These are phyloP conservation scores for Parambassis ranga DNA, from an alignment of 2,797 vertebrate genomes.

Conservation along the genomic window DNA sequence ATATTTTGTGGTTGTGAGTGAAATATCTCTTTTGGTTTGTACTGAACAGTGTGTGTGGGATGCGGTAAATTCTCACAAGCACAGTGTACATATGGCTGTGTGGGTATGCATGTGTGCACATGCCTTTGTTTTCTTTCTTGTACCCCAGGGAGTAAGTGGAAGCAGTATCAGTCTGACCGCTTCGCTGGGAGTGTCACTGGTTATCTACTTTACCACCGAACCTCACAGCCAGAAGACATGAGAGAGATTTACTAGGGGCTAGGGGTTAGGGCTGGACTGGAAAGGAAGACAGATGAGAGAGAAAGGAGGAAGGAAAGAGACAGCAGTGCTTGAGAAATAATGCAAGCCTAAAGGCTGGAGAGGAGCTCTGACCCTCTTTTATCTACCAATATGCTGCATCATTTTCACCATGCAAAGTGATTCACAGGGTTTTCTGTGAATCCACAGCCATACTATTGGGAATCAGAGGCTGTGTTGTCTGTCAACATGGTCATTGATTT, in stretches of 20 bases:
- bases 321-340: neutral
- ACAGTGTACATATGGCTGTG: too few relatives aligned
- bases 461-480: conserved; percentile 6
- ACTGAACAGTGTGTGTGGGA: too few relatives aligned
- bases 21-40: too few relatives aligned
- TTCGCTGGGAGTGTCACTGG: conserved; percentile 37
- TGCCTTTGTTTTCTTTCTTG: conserved; percentile 23
- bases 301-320: conserved; percentile 1
- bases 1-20: too few relatives aligned
- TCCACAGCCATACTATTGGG: neutral
- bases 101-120: neutral
- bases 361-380: conserved; percentile 10
- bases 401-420: neutral
- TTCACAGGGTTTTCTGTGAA: neutral
- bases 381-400: neutral
- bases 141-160: conserved; percentile 7
- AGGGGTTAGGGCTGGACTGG: neutral
- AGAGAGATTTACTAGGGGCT: conserved; percentile 23
- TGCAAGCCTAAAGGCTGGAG: conserved; percentile 9
- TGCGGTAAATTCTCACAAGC: neutral
- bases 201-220: conserved; percentile 33
- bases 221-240: conserved; percentile 26
- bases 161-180: conserved; percentile 7
- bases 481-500: conserved; percentile 32
- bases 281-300: neutral